Percentiles rank a stretch among this genome's conserved stretches.
Conservation (phyloP, 1,140 invertebrate species). For the Eupeodes corollae region DNA sequence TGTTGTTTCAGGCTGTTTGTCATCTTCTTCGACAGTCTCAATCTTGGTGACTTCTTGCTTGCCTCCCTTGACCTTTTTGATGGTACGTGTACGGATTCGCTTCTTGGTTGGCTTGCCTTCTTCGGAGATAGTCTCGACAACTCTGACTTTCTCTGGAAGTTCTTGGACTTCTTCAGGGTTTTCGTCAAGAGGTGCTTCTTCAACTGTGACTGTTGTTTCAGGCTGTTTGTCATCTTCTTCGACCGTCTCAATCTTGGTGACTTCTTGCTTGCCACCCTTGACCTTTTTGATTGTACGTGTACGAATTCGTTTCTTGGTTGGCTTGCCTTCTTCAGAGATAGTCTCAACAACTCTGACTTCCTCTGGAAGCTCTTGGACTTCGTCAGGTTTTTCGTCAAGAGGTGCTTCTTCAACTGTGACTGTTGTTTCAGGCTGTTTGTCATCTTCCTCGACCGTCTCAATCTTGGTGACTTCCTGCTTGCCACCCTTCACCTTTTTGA, state of each 20-base stretch:
- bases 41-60: conserved; percentile 15
- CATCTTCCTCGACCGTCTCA: conserved; percentile 16
- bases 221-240: conserved; percentile 19
- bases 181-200: conserved; percentile 13
- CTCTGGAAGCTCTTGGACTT: conserved; percentile 14
- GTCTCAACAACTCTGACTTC: conserved; percentile 28
- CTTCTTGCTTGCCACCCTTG: conserved; percentile 6
- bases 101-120: conserved; percentile 12
- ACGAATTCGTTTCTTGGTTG: conserved; percentile 11
- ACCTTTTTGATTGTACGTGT: conserved; percentile 5
- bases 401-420: neutral
- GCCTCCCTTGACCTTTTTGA: conserved; percentile 5
- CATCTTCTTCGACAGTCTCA: conserved; percentile 19
- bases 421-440: neutral
- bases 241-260: conserved; percentile 14
- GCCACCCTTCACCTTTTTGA: conserved; percentile 20
- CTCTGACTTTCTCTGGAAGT: conserved; percentile 14
- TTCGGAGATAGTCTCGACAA: conserved; percentile 7
- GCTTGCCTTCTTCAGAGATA: conserved; percentile 8
- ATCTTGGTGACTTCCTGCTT: conserved; percentile 28
- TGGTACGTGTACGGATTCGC: conserved; percentile 17
- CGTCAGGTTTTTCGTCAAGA: conserved; percentile 3
- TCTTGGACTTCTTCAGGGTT: conserved; percentile 5
- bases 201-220: conserved; percentile 15
- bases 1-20: conserved; percentile 16